Evolutionary conservation across 2,113 vertebrate genomes (phyloP).

Genomic region (Alexandromys fortis): DNA sequence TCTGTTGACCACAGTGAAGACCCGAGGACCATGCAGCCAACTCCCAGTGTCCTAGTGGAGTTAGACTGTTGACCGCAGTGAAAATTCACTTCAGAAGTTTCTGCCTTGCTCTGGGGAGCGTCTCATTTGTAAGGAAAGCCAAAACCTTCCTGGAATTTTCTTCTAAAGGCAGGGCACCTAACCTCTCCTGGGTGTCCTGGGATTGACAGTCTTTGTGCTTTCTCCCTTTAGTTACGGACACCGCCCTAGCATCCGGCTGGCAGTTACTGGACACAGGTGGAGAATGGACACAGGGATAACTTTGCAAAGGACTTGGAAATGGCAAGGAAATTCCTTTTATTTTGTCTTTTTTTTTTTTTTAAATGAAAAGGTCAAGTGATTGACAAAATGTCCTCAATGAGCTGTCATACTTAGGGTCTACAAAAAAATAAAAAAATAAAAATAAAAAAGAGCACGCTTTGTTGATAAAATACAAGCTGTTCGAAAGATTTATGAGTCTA

Average conservation of each 20-base stretch:
- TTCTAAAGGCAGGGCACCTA: conserved; percentile 46
- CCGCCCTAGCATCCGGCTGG: not conserved
- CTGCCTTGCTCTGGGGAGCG: conserved; percentile 62
- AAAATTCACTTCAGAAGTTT: not conserved
- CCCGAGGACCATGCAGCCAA: not conserved
- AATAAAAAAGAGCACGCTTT: conserved; percentile 62
- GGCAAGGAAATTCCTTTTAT: conserved; percentile 53
- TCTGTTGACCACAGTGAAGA: too few species aligned
- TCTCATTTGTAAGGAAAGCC: conserved; percentile 72
- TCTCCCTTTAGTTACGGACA: conserved; percentile 22
- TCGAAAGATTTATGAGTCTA: conserved; percentile 82
- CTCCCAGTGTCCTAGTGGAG: not conserved
- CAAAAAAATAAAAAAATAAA: conserved; percentile 56
- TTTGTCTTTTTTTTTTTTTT: conserved; percentile 41
- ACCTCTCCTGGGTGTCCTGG: conserved; percentile 65
- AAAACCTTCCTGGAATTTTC: conserved; percentile 71
- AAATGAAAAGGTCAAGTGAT: conserved; percentile 73
- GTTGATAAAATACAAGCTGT: conserved; percentile 84
- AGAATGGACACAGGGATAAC: conserved; percentile 60
- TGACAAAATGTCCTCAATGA: conserved; percentile 72
- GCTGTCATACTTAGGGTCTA: conserved; percentile 72
- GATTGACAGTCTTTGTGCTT: conserved; percentile 4
- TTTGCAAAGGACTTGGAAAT: conserved; percentile 70
- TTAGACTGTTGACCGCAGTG: not conserved
- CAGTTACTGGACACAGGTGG: not conserved